These are phyloP conservation scores for Vombatus ursinus DNA, from an alignment of 2,113 vertebrate genomes.

Conservation along the genomic window DNA sequence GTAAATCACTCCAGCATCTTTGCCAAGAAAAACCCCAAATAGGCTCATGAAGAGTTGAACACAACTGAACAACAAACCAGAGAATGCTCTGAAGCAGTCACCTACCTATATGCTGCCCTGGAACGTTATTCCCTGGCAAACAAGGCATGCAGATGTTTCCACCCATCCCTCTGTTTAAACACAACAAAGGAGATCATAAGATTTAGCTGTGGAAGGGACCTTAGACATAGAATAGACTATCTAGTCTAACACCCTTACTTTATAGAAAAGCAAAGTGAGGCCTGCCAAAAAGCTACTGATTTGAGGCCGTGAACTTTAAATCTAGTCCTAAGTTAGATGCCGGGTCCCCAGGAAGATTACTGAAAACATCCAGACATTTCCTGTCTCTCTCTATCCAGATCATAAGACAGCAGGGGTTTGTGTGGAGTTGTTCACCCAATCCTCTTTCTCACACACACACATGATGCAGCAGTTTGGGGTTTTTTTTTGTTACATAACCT, in stretches of 20 bases:
- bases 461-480: conserved; percentile 37
- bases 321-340: neutral
- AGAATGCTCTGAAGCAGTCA: neutral
- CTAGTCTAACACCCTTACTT: neutral
- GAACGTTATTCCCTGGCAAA: neutral
- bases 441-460: conserved; percentile 1
- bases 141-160: neutral
- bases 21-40: neutral
- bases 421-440: conserved; percentile 1
- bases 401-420: neutral
- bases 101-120: neutral
- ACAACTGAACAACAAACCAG: neutral
- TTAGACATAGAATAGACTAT: neutral
- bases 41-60: neutral
- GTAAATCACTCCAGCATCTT: neutral
- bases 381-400: neutral
- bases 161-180: neutral
- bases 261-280: neutral
- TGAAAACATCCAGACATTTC: neutral
- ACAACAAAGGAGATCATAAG: neutral
- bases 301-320: neutral
- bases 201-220: neutral
- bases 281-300: neutral
- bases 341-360: neutral
- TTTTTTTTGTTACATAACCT: conserved; percentile 43